Evolutionary conservation across 2,797 vertebrate genomes (phyloP).

Genomic region (Kryptolebias ocellatus): DNA sequence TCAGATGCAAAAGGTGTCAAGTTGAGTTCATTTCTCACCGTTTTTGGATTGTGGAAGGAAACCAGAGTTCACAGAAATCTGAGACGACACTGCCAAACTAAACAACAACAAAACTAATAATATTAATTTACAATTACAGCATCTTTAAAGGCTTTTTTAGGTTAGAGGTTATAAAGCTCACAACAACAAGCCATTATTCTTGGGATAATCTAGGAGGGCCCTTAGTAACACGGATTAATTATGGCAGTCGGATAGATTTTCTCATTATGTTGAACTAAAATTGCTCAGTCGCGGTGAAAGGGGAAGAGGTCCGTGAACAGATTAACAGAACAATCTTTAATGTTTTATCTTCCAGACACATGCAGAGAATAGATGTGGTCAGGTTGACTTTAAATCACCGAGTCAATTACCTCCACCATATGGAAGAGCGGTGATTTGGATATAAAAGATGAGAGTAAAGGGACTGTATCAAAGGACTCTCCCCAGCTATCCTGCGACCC

Average conservation of each 20-base stretch:
- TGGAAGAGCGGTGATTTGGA: conserved; percentile 79
- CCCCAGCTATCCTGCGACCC: conserved; percentile 50
- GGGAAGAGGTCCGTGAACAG: conserved; percentile 68
- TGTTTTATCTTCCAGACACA: conserved; percentile 84
- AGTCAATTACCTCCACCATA: conserved; percentile 83
- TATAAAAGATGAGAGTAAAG: conserved; percentile 73
- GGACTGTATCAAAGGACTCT: conserved; percentile 72
- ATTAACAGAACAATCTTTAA: conserved; percentile 81
- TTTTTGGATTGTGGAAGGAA: too few species aligned
- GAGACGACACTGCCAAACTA: too few species aligned
- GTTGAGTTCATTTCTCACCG: too few species aligned
- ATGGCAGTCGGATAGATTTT: conserved; percentile 77
- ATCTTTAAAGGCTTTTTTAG: conserved; percentile 13
- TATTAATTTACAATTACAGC: background rate
- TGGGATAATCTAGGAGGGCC: conserved; percentile 70
- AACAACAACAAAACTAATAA: too few species aligned
- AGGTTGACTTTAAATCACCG: conserved; percentile 78
- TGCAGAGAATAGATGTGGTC: conserved; percentile 64
- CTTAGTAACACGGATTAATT: conserved; percentile 77
- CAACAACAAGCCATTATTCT: conserved; percentile 67
- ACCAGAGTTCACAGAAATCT: too few species aligned
- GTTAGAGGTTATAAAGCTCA: conserved; percentile 4
- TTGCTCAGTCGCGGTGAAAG: conserved; percentile 75
- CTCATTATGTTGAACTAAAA: conserved; percentile 77
- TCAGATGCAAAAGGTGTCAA: too few species aligned